A percentile compares a stretch with the other conserved stretches of the same genome.
phyloP scores from a whole-genome alignment of 2,113 vertebrate genomes.

The Noturus placidus region DNA sequence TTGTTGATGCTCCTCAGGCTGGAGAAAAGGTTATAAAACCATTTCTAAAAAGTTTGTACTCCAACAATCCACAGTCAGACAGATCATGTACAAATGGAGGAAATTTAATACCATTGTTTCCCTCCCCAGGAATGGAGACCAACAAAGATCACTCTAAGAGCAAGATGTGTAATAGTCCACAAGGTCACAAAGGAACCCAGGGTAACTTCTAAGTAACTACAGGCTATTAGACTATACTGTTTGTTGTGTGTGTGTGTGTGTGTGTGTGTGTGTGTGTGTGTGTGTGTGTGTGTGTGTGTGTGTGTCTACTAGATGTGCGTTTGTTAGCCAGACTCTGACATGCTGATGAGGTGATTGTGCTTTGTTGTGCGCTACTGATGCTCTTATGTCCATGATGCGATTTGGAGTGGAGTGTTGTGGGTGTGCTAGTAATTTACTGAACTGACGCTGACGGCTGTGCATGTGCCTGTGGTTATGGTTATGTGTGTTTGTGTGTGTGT shows the following conservation, averaged over 20 bases:
- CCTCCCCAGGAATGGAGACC: too few relatives aligned
- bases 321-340: not conserved
- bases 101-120: too few relatives aligned
- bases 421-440: slow-evolving; percentile 34
- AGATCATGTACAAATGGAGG: too few relatives aligned
- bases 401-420: slow-evolving; percentile 33
- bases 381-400: slow-evolving; percentile 35
- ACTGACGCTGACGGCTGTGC: not conserved
- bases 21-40: too few relatives aligned
- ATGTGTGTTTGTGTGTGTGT: slow-evolving; percentile 13
- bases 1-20: too few relatives aligned
- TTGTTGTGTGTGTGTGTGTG: not conserved
- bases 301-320: slow-evolving; percentile 16
- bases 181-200: too few relatives aligned
- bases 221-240: not conserved
- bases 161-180: too few relatives aligned
- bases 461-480: slow-evolving; percentile 12
- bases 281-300: slow-evolving; percentile 30
- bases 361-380: slow-evolving; percentile 23
- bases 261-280: slow-evolving; percentile 21
- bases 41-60: too few relatives aligned
- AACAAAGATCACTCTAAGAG: too few relatives aligned
- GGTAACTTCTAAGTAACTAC: too few relatives aligned
- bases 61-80: too few relatives aligned
- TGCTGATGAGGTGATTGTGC: slow-evolving; percentile 34